Percentiles rank a stretch among this genome's conserved stretches.
Conservation (phyloP, 2,797 vertebrate genomes). For the Balearica regulorum region DNA sequence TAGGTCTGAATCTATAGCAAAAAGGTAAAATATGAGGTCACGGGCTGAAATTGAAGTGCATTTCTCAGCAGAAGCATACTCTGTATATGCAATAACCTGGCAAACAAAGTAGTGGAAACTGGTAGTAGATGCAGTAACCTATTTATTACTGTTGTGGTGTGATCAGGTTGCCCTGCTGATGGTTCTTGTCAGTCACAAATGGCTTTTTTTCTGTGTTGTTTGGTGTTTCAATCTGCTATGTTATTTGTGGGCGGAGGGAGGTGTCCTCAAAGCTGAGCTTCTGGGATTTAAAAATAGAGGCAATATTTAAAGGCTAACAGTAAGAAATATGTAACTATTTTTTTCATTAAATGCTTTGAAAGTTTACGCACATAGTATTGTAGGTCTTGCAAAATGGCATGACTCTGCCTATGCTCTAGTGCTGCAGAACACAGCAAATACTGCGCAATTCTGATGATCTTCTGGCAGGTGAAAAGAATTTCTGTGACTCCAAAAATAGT, state of each 20-base stretch:
- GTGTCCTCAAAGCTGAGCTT: background rate
- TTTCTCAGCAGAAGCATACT: background rate
- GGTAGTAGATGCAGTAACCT: background rate
- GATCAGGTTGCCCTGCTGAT: background rate
- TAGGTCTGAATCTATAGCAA: background rate
- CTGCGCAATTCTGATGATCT: background rate
- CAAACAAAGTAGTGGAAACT: background rate
- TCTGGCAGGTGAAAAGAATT: background rate
- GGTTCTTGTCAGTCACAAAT: background rate
- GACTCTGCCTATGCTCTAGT: background rate
- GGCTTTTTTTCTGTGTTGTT: background rate
- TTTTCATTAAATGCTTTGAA: background rate
- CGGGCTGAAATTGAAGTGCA: background rate
- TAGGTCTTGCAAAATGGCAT: background rate
- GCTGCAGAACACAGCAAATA: background rate
- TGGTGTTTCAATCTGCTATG: background rate
- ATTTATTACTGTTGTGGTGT: background rate
- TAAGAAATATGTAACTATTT: accelerated
- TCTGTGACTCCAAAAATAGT: background rate
- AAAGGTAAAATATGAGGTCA: slow-evolving; percentile 24
- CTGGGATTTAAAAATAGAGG: background rate
- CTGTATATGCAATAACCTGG: background rate
- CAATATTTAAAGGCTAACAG: background rate
- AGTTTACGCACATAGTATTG: background rate
- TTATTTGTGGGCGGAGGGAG: accelerated